A percentile compares a stretch with the other conserved stretches of the same genome.
phyloP scores from a whole-genome alignment of 2,113 vertebrate species.

The Danio rerio region DNA sequence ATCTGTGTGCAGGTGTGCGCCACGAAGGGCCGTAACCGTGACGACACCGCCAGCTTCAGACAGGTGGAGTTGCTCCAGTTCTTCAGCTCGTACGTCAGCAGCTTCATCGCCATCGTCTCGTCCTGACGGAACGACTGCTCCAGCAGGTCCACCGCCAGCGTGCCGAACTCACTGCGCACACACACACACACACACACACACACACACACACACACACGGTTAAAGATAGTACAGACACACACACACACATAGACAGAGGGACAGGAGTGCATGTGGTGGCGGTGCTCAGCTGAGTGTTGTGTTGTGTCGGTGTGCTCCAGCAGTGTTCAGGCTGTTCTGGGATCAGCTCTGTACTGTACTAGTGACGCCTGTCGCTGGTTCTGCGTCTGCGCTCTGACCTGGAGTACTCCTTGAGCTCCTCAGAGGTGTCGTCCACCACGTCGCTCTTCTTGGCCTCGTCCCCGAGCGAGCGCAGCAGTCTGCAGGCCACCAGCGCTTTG shows the following conservation, averaged over 20 bases:
- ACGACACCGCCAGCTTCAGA: slow-evolving; percentile 95
- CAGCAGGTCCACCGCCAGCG: slow-evolving; percentile 91
- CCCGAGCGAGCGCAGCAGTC: slow-evolving; percentile 94
- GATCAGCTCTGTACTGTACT: no score
- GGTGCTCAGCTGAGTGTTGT: no score
- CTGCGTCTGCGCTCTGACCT: slow-evolving; percentile 75
- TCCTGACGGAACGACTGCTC: slow-evolving; percentile 98
- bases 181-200: neutral
- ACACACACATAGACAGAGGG: neutral
- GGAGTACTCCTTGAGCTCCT: slow-evolving; percentile 95
- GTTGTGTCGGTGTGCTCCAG: no score
- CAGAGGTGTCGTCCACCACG: slow-evolving; percentile 94
- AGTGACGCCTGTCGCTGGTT: no score
- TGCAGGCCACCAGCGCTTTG: slow-evolving; percentile 96
- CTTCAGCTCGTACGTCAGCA: slow-evolving; percentile 96
- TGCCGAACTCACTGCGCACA: slow-evolving; percentile 94
- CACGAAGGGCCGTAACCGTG: slow-evolving; percentile 92
- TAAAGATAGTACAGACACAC: neutral
- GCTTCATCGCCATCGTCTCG: slow-evolving; percentile 99
- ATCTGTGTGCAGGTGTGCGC: slow-evolving; percentile 98
- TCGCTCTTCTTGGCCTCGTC: slow-evolving; percentile 98
- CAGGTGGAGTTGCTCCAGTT: slow-evolving; percentile 99
- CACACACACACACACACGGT: slow-evolving; percentile 2
- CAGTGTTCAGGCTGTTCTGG: no score
- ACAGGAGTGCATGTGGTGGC: no score